phyloP scores from a whole-genome alignment of 2,888 invertebrate genomes.

The Mycogona germanica region DNA sequence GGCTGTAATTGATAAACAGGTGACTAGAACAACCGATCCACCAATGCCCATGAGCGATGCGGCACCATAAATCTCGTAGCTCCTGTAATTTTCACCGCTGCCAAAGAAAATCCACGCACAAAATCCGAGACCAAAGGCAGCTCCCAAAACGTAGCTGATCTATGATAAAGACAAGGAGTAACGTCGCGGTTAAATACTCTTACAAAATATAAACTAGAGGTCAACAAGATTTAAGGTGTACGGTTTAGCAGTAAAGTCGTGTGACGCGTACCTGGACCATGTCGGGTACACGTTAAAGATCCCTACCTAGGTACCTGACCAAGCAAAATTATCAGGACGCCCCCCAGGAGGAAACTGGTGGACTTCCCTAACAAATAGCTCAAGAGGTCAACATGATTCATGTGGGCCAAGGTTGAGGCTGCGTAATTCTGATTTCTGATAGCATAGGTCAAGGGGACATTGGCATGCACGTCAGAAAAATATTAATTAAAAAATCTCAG shows the following conservation, averaged over 20 bases:
- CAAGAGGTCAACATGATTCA: too few relatives aligned
- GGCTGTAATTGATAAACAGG: conserved; percentile 76
- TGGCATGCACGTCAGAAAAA: background rate
- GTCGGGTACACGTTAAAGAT: too few relatives aligned
- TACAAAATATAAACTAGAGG: background rate
- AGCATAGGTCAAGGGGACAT: too few relatives aligned
- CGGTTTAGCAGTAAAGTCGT: too few relatives aligned
- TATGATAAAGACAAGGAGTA: conserved; percentile 27
- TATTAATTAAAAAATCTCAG: background rate
- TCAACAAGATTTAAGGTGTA: too few relatives aligned
- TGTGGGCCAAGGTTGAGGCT: too few relatives aligned
- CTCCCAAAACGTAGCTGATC: conserved; percentile 55
- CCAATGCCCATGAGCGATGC: conserved; percentile 65
- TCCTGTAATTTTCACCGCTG: conserved; percentile 39
- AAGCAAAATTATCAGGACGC: too few relatives aligned
- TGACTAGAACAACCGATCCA: conserved; percentile 73
- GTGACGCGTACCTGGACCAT: too few relatives aligned
- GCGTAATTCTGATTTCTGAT: too few relatives aligned
- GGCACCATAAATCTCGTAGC: conserved; percentile 54
- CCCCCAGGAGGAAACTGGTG: too few relatives aligned
- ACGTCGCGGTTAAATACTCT: background rate
- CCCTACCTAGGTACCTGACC: too few relatives aligned
- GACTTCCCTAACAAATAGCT: too few relatives aligned
- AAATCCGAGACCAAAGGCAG: conserved; percentile 47
- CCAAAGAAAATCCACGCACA: conserved; percentile 58